Evolutionary conservation across 2,888 invertebrate species (phyloP).

Genomic region (Nowickia ferox): DNA sequence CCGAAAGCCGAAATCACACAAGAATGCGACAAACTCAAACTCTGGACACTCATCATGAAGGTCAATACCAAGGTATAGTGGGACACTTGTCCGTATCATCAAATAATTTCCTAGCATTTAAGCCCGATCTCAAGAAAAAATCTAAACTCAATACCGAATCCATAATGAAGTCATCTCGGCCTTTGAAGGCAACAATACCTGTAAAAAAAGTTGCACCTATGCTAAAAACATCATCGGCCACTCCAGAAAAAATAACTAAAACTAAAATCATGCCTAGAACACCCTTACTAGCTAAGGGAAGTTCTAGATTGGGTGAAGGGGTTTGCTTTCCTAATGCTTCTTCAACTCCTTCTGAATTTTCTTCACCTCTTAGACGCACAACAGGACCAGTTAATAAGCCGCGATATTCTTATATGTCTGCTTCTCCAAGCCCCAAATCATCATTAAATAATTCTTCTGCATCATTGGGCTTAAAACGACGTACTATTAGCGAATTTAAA

Average conservation of each 20-base stretch:
- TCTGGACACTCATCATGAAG: slow-evolving; percentile 73
- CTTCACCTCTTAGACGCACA: slow-evolving; percentile 70
- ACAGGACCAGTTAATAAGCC: slow-evolving; percentile 64
- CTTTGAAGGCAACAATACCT: slow-evolving; percentile 77
- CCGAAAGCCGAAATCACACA: slow-evolving; percentile 27
- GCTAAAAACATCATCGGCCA: slow-evolving; percentile 72
- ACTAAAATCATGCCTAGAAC: slow-evolving; percentile 72
- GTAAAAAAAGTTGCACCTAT: slow-evolving; percentile 76
- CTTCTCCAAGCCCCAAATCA: slow-evolving; percentile 73
- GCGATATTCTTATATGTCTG: slow-evolving; percentile 74
- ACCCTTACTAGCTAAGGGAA: slow-evolving; percentile 65
- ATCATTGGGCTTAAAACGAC: slow-evolving; percentile 58
- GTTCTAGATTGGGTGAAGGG: slow-evolving; percentile 32
- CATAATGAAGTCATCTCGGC: slow-evolving; percentile 74
- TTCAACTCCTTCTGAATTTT: slow-evolving; percentile 73
- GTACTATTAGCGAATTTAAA: slow-evolving; percentile 71
- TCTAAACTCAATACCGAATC: slow-evolving; percentile 73
- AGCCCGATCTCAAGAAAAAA: slow-evolving; percentile 73
- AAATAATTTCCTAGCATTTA: slow-evolving; percentile 71
- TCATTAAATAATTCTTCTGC: slow-evolving; percentile 48
- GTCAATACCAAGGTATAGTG: slow-evolving; percentile 68
- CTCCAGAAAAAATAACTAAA: slow-evolving; percentile 55
- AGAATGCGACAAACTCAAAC: slow-evolving; percentile 41
- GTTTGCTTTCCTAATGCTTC: slow-evolving; percentile 75
- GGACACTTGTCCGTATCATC: slow-evolving; percentile 68